Percentiles rank a stretch among this genome's conserved stretches.
phyloP scores from a whole-genome alignment of 2,888 invertebrate species.

The Eristalis intricaria region DNA sequence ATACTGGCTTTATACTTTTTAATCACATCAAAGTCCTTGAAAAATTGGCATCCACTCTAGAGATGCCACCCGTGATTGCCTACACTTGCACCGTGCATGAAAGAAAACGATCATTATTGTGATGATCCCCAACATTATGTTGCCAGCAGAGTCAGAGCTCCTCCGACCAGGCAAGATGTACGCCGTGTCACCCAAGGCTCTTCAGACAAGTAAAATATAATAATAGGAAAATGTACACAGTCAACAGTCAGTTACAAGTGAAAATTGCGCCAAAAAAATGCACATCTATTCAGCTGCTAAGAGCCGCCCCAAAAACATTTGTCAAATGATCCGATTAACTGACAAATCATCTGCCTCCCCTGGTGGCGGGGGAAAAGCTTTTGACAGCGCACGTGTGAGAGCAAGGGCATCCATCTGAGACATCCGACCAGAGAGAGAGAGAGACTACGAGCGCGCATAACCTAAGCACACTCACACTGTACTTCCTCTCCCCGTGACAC shows the following conservation, averaged over 20 bases:
- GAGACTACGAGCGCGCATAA: neutral
- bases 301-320: neutral
- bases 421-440: neutral
- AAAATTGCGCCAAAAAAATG: conserved; percentile 44
- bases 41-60: too few species aligned
- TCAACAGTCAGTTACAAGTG: neutral
- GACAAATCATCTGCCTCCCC: conserved; percentile 14
- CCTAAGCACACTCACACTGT: neutral
- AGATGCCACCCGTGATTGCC: too few species aligned
- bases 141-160: too few species aligned
- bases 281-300: conserved; percentile 15
- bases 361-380: conserved; percentile 17
- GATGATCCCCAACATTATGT: too few species aligned
- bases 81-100: too few species aligned
- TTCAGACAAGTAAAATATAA: neutral
- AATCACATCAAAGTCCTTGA: too few species aligned
- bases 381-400: conserved; percentile 7
- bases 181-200: neutral
- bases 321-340: conserved; percentile 43
- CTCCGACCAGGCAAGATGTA: too few species aligned
- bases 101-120: too few species aligned
- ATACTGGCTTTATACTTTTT: too few species aligned
- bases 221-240: neutral
- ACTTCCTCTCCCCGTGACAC: conserved; percentile 18
- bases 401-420: neutral